Conservation (phyloP, 2,797 vertebrate species). For the Smutsia gigantea region DNA sequence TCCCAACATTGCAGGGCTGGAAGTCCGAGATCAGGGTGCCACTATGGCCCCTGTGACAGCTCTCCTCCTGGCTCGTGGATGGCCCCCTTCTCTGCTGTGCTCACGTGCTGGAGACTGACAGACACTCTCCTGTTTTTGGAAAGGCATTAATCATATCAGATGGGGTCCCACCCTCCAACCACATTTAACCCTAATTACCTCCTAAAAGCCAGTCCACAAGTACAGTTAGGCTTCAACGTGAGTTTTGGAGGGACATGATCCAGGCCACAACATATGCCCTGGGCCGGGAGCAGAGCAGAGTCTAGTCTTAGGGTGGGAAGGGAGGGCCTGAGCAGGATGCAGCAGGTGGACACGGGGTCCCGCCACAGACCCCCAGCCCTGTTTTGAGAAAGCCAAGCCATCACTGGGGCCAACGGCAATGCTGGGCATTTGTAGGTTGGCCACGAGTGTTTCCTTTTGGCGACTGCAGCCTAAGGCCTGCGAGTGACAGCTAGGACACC, state of each 20-base stretch:
- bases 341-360: neutral
- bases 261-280: no score
- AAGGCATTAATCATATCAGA: neutral
- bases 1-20: neutral
- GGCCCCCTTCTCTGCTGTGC: no score
- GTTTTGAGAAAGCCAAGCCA: neutral
- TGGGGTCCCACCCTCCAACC: neutral
- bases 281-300: neutral
- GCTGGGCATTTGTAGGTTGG: neutral
- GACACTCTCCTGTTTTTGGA: neutral
- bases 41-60: neutral
- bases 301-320: neutral
- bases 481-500: neutral
- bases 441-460: fast-evolving
- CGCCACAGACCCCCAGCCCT: fast-evolving
- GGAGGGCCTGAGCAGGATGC: neutral
- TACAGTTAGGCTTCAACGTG: neutral
- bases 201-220: neutral
- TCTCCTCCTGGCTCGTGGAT: no score
- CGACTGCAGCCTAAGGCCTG: fast-evolving
- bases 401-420: neutral
- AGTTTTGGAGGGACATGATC: neutral
- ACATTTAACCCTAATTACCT: neutral
- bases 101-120: neutral
- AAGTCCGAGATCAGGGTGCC: neutral